Conservation (phyloP, 2,797 vertebrate genomes). For the Rhinogobio ventralis region DNA sequence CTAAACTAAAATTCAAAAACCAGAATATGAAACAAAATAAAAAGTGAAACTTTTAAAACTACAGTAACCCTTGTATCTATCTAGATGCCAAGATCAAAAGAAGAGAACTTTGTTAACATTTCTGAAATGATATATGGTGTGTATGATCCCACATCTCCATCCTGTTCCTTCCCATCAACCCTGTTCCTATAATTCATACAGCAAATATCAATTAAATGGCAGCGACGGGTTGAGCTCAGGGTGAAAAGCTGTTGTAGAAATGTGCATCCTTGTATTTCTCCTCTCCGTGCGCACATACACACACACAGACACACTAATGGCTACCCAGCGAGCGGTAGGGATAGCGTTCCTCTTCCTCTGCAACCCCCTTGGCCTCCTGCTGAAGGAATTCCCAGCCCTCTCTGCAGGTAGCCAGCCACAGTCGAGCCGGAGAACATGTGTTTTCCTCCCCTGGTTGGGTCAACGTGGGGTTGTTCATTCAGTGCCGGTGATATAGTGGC, state of each 20-base stretch:
- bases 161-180: constrained; percentile 6
- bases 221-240: constrained; percentile 10
- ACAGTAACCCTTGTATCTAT: neutral
- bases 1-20: neutral
- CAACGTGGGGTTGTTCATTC: constrained; percentile 83
- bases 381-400: constrained; percentile 87
- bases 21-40: neutral
- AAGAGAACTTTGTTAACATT: neutral
- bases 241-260: constrained; percentile 48
- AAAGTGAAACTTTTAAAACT: neutral
- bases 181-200: constrained; percentile 40
- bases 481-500: constrained; percentile 81
- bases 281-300: constrained; percentile 1
- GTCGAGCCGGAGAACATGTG: constrained; percentile 90
- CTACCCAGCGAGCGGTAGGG: constrained; percentile 69
- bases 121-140: neutral
- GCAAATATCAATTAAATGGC: constrained; percentile 63
- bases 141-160: neutral
- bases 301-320: constrained; percentile 72
- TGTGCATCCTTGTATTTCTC: constrained; percentile 48
- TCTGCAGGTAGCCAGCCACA: constrained; percentile 87
- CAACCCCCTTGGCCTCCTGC: constrained; percentile 74
- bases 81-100: neutral
- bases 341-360: constrained; percentile 58
- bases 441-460: constrained; percentile 86